phyloP scores from a whole-genome alignment of 2,113 vertebrate genomes.

The Natator depressus region DNA sequence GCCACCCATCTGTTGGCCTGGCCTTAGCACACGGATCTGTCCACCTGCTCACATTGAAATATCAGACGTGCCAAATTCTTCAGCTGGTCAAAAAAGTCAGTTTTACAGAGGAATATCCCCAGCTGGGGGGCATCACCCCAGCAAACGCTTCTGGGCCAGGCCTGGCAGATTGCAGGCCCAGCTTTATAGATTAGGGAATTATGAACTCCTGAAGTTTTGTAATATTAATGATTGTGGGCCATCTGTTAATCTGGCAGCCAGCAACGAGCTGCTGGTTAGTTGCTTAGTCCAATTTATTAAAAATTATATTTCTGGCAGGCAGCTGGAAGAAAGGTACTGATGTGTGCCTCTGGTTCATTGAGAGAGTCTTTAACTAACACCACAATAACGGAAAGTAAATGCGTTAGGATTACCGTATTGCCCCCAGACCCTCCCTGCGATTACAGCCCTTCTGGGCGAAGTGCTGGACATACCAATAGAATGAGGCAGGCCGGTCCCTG shows the following conservation, averaged over 20 bases:
- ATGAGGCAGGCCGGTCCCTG: neutral
- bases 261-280: neutral
- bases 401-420: neutral
- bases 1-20: neutral
- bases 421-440: neutral
- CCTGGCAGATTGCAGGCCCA: neutral
- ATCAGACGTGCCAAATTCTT: neutral
- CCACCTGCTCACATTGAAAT: neutral
- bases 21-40: neutral
- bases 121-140: neutral
- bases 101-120: neutral
- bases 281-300: neutral
- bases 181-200: constrained; percentile 52
- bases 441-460: neutral
- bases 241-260: constrained; percentile 55
- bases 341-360: fast-evolving
- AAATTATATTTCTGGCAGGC: neutral
- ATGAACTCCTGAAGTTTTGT: constrained; percentile 18
- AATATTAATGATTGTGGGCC: constrained; percentile 53
- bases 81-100: neutral
- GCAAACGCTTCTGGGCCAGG: neutral
- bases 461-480: neutral
- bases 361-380: fast-evolving
- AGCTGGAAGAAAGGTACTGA: neutral
- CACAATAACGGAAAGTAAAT: neutral